Base-by-base conservation (phyloP, 2,888 invertebrate species). In the Eupithecia abbreviata region DNA sequence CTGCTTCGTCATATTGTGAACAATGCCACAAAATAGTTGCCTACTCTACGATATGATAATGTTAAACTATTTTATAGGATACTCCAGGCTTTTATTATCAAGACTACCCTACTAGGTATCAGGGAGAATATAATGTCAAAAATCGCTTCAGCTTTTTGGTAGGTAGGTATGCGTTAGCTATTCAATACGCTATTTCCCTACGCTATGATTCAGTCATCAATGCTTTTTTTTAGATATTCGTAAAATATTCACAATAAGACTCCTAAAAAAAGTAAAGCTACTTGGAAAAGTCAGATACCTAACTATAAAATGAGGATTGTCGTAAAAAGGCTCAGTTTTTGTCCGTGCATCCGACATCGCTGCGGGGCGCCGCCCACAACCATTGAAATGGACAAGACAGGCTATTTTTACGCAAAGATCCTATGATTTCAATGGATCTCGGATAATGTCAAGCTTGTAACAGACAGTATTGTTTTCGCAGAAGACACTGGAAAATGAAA, bases 191-290 rank as follows among this genome's bases (percentile, higher is more conserved):
- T 58, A 10, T 58, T 58, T 58, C 9, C 18, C 10, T 58, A 3
- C 4, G 10, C 4, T 58, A 18, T 9, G 18, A 58, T 58, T 43
- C 4, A 42, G 43, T 67, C 43, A n/a, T 43, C 7, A 67, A n/a
- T 67, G 42, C 43, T 41, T 43, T 67, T 67, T 67, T 45, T 45
- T 45, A 67, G n/a, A 43, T n/a, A 9, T 2, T 45, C 9, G n/a
- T 67, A 45, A 67, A 67, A 67, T 45, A 67, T 67, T 67, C 67
- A 67, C 43, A 45, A 67, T 43, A 66, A 66, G 66, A 15, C 43
- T 2, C 9, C 42, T 43, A 43, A 67, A 43, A 30, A 67, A 68
- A 89, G 89, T 90, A 84, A 90, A 90, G 90, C 90, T 91, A 90
- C 88, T 79, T 72, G 58, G 82, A 81, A 80, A 82, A 82, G 79